These are phyloP conservation scores for Agriotes lineatus DNA, from an alignment of 2,888 invertebrate species.

Conservation along the genomic window DNA sequence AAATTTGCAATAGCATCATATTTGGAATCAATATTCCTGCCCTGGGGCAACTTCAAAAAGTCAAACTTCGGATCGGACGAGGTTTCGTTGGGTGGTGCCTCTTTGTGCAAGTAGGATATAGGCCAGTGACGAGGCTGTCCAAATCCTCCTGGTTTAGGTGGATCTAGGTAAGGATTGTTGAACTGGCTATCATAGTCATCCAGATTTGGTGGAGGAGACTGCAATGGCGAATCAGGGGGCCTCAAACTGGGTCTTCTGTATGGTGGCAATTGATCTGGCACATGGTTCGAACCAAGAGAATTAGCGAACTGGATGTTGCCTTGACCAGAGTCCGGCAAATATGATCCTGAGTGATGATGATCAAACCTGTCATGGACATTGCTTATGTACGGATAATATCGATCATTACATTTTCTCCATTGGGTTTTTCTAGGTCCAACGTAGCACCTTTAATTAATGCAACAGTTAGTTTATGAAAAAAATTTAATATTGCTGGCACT, in stretches of 20 bases:
- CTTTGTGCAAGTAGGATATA: constrained; percentile 84
- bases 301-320: constrained; percentile 12
- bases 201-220: constrained; percentile 62
- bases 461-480: no score
- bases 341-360: constrained; percentile 26
- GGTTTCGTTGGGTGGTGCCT: constrained; percentile 79
- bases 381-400: constrained; percentile 76
- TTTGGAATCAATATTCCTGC: constrained; percentile 46
- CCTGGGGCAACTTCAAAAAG: constrained; percentile 44
- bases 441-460: constrained; percentile 85
- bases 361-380: constrained; percentile 55
- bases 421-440: constrained; percentile 83
- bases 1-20: constrained; percentile 62
- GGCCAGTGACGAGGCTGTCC: constrained; percentile 76
- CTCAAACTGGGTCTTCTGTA: constrained; percentile 54
- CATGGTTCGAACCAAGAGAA: constrained; percentile 9
- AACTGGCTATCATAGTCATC: constrained; percentile 62
- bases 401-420: constrained; percentile 90
- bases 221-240: constrained; percentile 57
- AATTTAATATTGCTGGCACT: no score
- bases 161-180: constrained; percentile 65
- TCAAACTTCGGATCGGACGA: constrained; percentile 42
- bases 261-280: constrained; percentile 7
- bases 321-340: constrained; percentile 28
- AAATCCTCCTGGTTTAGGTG: constrained; percentile 68